Conservation (phyloP, 2,113 vertebrate species). For the Serinus canaria region DNA sequence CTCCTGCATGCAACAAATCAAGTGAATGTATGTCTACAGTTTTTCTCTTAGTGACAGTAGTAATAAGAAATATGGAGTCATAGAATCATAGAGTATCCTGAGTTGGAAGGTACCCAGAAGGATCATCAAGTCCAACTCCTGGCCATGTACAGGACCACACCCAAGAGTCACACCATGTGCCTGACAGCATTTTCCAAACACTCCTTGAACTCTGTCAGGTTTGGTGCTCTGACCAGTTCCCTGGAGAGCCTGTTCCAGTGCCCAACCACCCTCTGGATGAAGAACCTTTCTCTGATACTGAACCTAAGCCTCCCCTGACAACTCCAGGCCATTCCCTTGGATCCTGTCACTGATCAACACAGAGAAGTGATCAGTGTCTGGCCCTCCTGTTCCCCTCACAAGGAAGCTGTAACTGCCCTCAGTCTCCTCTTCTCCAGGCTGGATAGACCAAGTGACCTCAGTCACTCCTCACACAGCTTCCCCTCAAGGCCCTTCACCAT, state of each 20-base stretch:
- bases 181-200: background rate
- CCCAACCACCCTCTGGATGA: background rate
- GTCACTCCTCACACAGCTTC: fast-evolving
- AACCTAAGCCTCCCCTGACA: background rate
- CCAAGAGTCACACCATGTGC: background rate
- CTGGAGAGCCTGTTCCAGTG: background rate
- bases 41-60: background rate
- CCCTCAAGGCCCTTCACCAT: background rate
- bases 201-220: background rate
- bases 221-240: background rate
- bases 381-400: background rate
- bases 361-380: background rate
- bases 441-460: background rate
- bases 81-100: background rate
- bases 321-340: background rate
- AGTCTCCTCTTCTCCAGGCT: background rate
- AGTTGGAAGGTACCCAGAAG: background rate
- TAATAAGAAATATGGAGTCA: background rate
- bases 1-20: background rate
- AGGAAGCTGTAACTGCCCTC: background rate
- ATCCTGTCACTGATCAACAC: background rate
- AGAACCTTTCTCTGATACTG: background rate
- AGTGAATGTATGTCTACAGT: background rate
- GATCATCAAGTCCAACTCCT: background rate
- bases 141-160: background rate